These are phyloP conservation scores for Rhopalosiphum maidis DNA, from an alignment of 1,140 invertebrate species.

Conservation along the genomic window DNA sequence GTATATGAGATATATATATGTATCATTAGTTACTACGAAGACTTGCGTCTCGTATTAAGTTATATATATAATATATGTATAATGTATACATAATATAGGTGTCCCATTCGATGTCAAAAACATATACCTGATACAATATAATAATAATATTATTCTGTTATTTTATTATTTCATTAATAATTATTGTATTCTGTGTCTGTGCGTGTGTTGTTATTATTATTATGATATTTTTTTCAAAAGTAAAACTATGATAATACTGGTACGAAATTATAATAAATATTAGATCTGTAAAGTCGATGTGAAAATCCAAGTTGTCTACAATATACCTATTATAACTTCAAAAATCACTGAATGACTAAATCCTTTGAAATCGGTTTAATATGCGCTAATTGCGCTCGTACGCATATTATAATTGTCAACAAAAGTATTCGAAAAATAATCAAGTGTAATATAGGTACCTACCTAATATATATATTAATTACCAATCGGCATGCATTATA, in stretches of 20 bases:
- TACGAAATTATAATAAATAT: background rate
- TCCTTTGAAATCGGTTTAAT: background rate
- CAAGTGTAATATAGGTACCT: too few relatives aligned
- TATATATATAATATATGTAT: background rate
- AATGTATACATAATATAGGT: background rate
- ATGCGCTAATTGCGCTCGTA: background rate
- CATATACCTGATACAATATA: conserved; percentile 4
- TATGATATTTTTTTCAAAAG: background rate
- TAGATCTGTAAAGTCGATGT: background rate
- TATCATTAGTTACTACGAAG: background rate
- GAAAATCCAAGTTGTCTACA: background rate
- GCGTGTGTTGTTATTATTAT: background rate
- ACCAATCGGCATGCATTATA: too few relatives aligned
- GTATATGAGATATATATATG: too few relatives aligned
- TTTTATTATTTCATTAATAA: background rate
- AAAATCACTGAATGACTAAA: background rate
- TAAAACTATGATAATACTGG: background rate
- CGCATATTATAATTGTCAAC: background rate
- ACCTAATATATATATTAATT: too few relatives aligned
- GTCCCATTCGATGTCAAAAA: background rate
- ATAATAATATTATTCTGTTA: background rate
- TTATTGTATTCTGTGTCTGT: background rate
- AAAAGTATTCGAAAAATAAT: too few relatives aligned
- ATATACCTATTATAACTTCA: background rate
- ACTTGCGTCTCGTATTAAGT: background rate